A percentile compares a stretch with the other conserved stretches of the same genome.
Conservation (phyloP, 2,797 vertebrate genomes). For the Oreochromis mossambicus region DNA sequence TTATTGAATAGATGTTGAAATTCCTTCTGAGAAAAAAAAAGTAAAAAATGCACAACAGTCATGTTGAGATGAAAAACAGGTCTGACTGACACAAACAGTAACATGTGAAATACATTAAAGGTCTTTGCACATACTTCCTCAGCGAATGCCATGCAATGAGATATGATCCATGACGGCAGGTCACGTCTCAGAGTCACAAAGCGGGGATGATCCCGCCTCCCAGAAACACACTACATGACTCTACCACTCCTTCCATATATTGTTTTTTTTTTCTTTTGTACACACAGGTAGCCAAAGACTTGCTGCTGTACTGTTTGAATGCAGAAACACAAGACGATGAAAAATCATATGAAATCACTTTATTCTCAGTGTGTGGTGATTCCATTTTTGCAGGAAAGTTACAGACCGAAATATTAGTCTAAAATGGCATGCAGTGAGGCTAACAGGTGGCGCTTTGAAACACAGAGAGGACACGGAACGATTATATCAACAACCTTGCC, state of each 20-base stretch:
- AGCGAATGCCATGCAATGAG: slow-evolving; percentile 34
- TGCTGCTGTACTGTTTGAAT: slow-evolving; percentile 18
- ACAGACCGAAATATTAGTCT: slow-evolving; percentile 79
- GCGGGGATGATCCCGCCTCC: background rate
- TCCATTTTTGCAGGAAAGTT: slow-evolving; percentile 87
- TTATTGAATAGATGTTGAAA: slow-evolving; percentile 70
- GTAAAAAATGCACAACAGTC: slow-evolving; percentile 46
- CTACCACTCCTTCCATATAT: background rate
- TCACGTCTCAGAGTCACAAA: slow-evolving; percentile 17
- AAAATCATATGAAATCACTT: slow-evolving; percentile 85
- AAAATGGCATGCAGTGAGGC: slow-evolving; percentile 89
- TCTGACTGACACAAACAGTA: slow-evolving; percentile 49
- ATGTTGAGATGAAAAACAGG: slow-evolving; percentile 46
- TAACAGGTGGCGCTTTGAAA: slow-evolving; percentile 80
- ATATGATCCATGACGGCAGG: background rate
- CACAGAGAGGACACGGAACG: slow-evolving; percentile 79
- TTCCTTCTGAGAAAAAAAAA: slow-evolving; percentile 33
- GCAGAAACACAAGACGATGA: slow-evolving; percentile 73
- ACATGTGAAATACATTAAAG: slow-evolving; percentile 53
- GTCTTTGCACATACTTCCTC: slow-evolving; percentile 40
- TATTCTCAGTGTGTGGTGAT: slow-evolving; percentile 91
- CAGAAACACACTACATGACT: slow-evolving; percentile 1
- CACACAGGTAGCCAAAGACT: slow-evolving; percentile 7
- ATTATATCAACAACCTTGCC: slow-evolving; percentile 77
- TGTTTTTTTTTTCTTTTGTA: background rate